Percentiles rank a stretch among this genome's conserved stretches.
These are phyloP conservation scores for Balaenoptera acutorostrata DNA, from an alignment of 2,113 vertebrate genomes.

Conservation along the genomic window DNA sequence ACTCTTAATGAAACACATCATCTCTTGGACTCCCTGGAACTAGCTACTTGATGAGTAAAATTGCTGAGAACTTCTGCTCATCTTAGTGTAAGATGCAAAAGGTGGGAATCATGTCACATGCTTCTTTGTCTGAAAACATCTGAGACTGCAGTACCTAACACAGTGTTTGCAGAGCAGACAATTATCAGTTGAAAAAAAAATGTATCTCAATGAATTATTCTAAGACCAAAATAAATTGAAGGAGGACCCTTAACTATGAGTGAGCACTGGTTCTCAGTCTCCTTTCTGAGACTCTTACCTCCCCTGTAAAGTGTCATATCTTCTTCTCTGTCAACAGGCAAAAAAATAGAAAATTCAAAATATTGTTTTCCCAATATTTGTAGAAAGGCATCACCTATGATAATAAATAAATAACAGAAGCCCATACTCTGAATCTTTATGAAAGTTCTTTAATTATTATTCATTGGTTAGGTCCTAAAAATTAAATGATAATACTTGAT, in stretches of 20 bases:
- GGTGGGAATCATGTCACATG: background rate
- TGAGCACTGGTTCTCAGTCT: background rate
- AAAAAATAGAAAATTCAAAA: background rate
- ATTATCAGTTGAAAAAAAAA: background rate
- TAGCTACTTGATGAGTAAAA: background rate
- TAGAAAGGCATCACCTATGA: background rate
- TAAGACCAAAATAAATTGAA: slow-evolving; percentile 13
- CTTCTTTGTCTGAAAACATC: background rate
- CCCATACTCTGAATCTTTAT: background rate
- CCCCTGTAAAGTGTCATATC: background rate
- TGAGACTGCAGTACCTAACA: background rate
- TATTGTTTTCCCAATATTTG: background rate
- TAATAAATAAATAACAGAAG: background rate
- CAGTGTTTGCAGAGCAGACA: background rate
- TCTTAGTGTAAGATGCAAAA: background rate
- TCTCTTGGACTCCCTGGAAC: background rate
- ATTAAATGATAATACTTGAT: background rate
- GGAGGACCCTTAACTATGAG: background rate
- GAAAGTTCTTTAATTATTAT: background rate
- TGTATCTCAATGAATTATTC: background rate
- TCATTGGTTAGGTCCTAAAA: background rate
- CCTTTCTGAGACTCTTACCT: background rate
- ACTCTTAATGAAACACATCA: background rate
- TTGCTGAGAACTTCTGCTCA: background rate
- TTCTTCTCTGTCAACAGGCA: background rate